Evolutionary conservation across 2,888 invertebrate genomes (phyloP), one percentile per base, ranked within the genome.

Genomic region (Caenorhabditis wallacei): DNA sequence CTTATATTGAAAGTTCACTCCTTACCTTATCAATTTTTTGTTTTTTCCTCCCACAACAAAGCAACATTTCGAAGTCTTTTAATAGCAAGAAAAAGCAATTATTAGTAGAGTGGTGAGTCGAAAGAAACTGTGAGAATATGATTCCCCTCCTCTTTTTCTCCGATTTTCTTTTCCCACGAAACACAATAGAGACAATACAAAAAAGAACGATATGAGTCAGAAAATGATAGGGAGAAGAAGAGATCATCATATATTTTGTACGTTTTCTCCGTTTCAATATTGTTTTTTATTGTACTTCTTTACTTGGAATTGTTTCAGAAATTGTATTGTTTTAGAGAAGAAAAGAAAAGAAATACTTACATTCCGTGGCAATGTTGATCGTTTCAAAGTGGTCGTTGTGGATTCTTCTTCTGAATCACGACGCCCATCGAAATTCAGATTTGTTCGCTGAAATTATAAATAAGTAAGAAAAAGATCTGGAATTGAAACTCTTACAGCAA

Each of bases 341-440:
- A 35, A 5, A 26, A 40, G 13, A 61, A n/a, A n/a, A n/a, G n/a
- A n/a, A n/a, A n/a, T n/a, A 74, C 80, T 76, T 35, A 84, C 84
- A 43, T 61, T 84, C 76, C 84, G 64, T 20, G 84, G 84, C 53
- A 84, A 54, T 1, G 84, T 84, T 2, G 84, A 76, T 24, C 84
- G 40, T 57, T 80, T 84, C 24, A 84, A 20, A 16, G 80, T 80
- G 16, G 84, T 68, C 10, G 74, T 75, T 16, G 75, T 66, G 2
- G 82, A 70, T 53, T 82, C 82, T 26, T 76, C 76, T 71, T 82
- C 82, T 0, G 64, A 61, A 51, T 70, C 82, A 8, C 76, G 70
- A n/a, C 76, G 76, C 16, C 71, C 76, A 22, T 76, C 76, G 48
- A 64, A 82, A 37, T 71, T 76, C 18, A 82, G 35, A 40, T 76